Evolutionary conservation across 2,888 invertebrate genomes (phyloP), one percentile per base, ranked within the genome.

Genomic region (Himalopsyche anomala): DNA sequence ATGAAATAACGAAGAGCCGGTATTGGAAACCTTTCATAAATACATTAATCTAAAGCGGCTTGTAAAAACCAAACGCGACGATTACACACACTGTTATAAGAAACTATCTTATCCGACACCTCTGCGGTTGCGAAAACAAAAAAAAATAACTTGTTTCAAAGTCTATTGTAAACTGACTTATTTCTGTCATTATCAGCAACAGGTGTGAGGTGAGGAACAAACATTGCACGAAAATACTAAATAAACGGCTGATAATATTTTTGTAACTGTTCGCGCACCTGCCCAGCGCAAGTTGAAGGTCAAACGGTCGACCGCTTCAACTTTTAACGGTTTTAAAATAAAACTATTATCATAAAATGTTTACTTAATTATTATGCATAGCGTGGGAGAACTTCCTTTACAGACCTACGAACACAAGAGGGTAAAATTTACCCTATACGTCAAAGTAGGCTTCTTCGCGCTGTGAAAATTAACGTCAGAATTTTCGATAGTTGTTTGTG

Each of bases 201-300:
- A 62, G 62, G 62, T 62, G 62, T 62, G 62, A 62, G 19, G 62
- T 19, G 62, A 62, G 62, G 62, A 62, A 62, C 62, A 62, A 62
- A 62, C 62, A 62, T 19, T 62, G 62, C 62, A 62, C 6, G 62
- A n/a, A 62, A 62, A 62, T 19, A 62, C 19, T 62, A 62, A 62
- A 62, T 62, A 62, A 62, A 62, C 62, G 80, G 55, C 85, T 62
- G 55, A n/a, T 84, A 80, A 69, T 54, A 45, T 42, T 86, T 84
- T 40, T 81, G 51, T 84, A 84, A 81, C 54, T 84, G 86, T 81
- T 42, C 56, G 45, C 55, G 51, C 84, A 86, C 85, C 86, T 83
- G 86, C 80, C 62, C 51, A 55, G 82, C 74, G 38, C 84, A 86
- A 85, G 87, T 84, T 85, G 87, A 85, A 86, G 86, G 85, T 85